Conservation (phyloP, 2,113 vertebrate species). For the Condylura cristata region DNA sequence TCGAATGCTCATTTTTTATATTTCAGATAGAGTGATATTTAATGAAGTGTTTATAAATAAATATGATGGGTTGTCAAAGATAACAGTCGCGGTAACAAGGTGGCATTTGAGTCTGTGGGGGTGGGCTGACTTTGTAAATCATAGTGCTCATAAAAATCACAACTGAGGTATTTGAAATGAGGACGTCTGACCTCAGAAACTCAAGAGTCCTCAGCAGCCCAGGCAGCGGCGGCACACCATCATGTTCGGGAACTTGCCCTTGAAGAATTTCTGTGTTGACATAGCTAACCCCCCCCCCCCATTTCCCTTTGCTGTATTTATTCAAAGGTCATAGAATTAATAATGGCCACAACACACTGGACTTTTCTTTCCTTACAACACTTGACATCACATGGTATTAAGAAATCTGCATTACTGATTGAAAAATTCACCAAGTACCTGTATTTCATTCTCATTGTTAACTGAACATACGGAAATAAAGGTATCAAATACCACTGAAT, state of each 20-base stretch:
- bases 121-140: constrained; percentile 77
- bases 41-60: constrained; percentile 85
- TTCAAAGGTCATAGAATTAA: neutral
- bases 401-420: neutral
- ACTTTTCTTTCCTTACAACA: neutral
- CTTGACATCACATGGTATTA: neutral
- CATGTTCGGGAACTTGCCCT: neutral
- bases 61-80: constrained; percentile 82
- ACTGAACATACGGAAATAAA: constrained; percentile 9
- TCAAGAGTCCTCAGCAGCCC: neutral
- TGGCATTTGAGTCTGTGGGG: constrained; percentile 62
- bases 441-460: neutral
- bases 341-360: neutral
- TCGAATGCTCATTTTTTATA: constrained; percentile 80
- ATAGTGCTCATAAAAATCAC: constrained; percentile 50
- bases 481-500: neutral
- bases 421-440: neutral
- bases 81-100: constrained; percentile 78
- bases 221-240: neutral
- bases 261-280: neutral
- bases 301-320: constrained; percentile 23
- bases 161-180: constrained; percentile 33
- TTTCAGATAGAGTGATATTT: constrained; percentile 80
- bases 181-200: constrained; percentile 41
- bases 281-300: neutral